Conservation (phyloP, 1,140 invertebrate genomes). For the Drosophila sturtevanti region DNA sequence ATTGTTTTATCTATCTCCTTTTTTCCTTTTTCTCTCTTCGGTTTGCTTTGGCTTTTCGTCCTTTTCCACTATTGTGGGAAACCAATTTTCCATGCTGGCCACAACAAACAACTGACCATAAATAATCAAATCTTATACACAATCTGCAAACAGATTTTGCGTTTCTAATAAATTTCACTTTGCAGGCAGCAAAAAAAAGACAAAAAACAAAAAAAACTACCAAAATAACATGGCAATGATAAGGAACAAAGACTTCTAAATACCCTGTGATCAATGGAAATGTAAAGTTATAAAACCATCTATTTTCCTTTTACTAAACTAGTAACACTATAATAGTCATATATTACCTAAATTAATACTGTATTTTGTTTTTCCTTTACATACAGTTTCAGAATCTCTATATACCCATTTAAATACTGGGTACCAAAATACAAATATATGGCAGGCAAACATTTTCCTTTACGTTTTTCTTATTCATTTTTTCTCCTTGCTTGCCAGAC, state of each 20-base stretch:
- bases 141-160: slow-evolving; percentile 79
- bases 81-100: slow-evolving; percentile 49
- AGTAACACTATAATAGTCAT: no score
- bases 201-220: slow-evolving; percentile 9
- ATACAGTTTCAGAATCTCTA: not conserved
- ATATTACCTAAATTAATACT: no score
- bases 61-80: slow-evolving; percentile 32
- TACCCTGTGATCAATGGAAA: not conserved
- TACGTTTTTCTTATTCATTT: not conserved
- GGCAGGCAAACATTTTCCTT: slow-evolving; percentile 38
- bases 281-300: no score
- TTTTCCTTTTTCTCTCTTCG: not conserved
- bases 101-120: slow-evolving; percentile 69
- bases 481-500: slow-evolving; percentile 48
- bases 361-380: no score
- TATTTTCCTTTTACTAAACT: no score
- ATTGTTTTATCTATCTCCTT: slow-evolving; percentile 23
- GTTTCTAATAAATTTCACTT: slow-evolving; percentile 81
- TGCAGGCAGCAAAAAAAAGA: slow-evolving; percentile 48
- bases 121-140: slow-evolving; percentile 78
- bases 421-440: slow-evolving; percentile 4
- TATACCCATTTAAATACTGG: not conserved
- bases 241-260: not conserved
- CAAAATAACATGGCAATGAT: no score
- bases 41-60: not conserved